These are phyloP conservation scores for Drosophila sucinea DNA, from an alignment of 1,140 invertebrate species.

Conservation along the genomic window DNA sequence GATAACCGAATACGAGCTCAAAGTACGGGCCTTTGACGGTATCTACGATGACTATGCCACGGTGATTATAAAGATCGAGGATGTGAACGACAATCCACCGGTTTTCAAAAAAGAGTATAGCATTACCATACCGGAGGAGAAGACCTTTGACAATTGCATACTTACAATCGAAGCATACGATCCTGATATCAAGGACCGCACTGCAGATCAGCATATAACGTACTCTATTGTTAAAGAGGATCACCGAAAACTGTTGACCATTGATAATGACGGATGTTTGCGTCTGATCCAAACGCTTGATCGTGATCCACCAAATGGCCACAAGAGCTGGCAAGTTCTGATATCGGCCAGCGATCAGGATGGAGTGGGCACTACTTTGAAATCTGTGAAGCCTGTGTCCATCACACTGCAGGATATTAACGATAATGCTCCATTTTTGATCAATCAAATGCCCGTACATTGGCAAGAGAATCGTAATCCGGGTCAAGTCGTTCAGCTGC, in stretches of 20 bases:
- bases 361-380: conserved; percentile 87
- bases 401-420: conserved; percentile 93
- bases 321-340: conserved; percentile 91
- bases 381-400: conserved; percentile 87
- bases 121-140: conserved; percentile 89
- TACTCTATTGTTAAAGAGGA: conserved; percentile 90
- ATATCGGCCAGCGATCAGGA: conserved; percentile 93
- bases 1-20: conserved; percentile 90
- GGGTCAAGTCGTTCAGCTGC: conserved; percentile 87
- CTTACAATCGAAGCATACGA: conserved; percentile 90
- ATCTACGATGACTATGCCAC: conserved; percentile 89
- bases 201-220: conserved; percentile 89
- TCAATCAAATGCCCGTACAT: conserved; percentile 90
- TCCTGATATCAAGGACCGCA: conserved; percentile 91
- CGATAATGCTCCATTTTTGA: conserved; percentile 94
- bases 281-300: conserved; percentile 91
- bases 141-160: conserved; percentile 86
- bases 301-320: conserved; percentile 92
- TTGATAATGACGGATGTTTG: conserved; percentile 90
- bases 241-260: conserved; percentile 87
- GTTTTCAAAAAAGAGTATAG: conserved; percentile 88
- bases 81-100: conserved; percentile 93
- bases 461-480: conserved; percentile 91
- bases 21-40: conserved; percentile 91
- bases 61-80: conserved; percentile 91